A percentile compares a stretch with the other conserved stretches of the same genome.
Conservation (phyloP, 2,888 invertebrate genomes). For the Glaucopsyche alexis region DNA sequence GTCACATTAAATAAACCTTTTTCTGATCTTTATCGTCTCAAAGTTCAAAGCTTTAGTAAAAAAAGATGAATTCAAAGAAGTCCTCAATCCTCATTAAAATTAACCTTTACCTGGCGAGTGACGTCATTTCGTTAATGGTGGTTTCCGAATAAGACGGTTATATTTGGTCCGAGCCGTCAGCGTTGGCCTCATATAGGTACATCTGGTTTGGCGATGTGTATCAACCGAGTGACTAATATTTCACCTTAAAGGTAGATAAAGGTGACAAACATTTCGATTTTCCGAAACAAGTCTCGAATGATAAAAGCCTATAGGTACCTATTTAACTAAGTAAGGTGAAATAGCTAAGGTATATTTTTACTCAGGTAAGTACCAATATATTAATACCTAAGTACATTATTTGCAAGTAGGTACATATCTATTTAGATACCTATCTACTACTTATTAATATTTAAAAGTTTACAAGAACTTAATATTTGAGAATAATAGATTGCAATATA, state of each 20-base stretch:
- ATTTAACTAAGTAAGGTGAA: neutral
- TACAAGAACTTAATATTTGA: neutral
- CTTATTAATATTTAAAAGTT: too few species aligned
- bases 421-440: neutral
- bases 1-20: too few species aligned
- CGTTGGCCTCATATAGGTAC: too few species aligned
- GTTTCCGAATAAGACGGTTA: neutral
- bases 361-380: neutral
- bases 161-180: neutral
- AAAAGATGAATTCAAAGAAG: neutral
- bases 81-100: neutral
- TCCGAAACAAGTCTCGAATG: neutral
- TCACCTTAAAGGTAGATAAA: constrained; percentile 2
- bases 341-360: neutral
- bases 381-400: neutral
- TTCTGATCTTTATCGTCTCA: neutral
- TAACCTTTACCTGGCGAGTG: neutral
- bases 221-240: constrained; percentile 1
- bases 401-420: too few species aligned
- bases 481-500: constrained; percentile 23
- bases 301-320: neutral
- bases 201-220: constrained; percentile 1
- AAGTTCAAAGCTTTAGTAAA: neutral
- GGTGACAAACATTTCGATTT: neutral
- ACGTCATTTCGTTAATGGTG: neutral